Base-by-base conservation (phyloP, 35 echinoderm and acorn worm species). In the Lytechinus variegatus region DNA sequence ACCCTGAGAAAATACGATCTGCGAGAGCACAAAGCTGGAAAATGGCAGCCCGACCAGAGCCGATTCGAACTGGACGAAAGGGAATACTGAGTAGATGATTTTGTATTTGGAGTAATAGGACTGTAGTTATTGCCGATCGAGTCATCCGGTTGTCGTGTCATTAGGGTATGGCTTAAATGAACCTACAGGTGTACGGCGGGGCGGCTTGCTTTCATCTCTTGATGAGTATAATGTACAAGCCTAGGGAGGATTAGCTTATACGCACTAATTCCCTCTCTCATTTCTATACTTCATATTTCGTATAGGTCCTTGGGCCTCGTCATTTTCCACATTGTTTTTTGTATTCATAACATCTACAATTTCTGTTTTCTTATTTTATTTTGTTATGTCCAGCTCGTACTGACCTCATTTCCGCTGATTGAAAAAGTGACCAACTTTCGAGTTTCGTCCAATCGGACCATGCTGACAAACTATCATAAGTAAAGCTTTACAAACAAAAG, bases 1-100 rank as follows among this genome's bases (percentile, higher is more conserved):
- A 33, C 52, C 28, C 88, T 90, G 88, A 90, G 88, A 90, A 90
- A 90, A 90, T 90, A 90, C 88, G 56, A 90, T 52, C 28, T 54
- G 0, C 10, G 52, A 54, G 88, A 21, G 27, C 9, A 90, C 52
- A 90, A 90, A 90, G 52, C 29, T 52, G n/a, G 27, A 16, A 52
- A 54, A 90, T 54, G 14, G 66, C 66, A 16, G 19, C 19, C 66
- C 66, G 66, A 79, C 19, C 66, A 79, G 19, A 79, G n/a, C 16
- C 24, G 66, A 79, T 79, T 79, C 19, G 66, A 79, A 79, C 66
- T 79, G 66, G 66, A 79, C 66, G 66, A 79, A 79, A 24, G 12
- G 66, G 66, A 79, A 79, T 79, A 79, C 66, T 2, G 66, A 79
- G 66, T 79, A 79, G 16, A 79, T 79, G 19, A 58, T 58, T 58